These are phyloP conservation scores for Sardina pilchardus DNA, from an alignment of 2,113 vertebrate genomes.

Conservation along the genomic window DNA sequence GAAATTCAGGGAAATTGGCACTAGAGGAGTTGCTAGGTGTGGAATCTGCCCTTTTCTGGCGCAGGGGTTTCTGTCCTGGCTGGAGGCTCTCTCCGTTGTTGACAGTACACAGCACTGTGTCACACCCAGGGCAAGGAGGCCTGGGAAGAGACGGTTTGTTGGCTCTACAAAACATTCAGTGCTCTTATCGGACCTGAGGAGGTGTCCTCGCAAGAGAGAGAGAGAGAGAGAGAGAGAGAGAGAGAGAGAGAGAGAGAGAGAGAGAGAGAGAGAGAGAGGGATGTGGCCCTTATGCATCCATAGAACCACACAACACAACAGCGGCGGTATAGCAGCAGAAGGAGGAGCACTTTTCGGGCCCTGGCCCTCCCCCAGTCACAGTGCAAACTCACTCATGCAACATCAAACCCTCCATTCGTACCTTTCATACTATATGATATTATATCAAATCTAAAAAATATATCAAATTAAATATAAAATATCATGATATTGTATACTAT, in stretches of 20 bases:
- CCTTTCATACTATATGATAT: too few species aligned
- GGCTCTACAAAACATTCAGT: conserved; percentile 49
- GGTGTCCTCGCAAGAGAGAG: neutral
- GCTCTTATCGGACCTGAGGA: neutral
- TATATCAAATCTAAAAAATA: too few species aligned
- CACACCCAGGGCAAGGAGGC: conserved; percentile 50
- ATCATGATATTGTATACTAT: too few species aligned
- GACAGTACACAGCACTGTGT: conserved; percentile 49
- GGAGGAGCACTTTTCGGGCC: neutral
- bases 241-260: neutral
- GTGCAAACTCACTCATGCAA: neutral
- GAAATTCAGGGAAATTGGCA: neutral
- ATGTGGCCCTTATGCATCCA: neutral
- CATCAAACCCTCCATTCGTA: too few species aligned
- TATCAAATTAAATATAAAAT: too few species aligned
- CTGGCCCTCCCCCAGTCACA: neutral
- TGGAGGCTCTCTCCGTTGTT: conserved; percentile 39
- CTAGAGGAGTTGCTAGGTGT: neutral
- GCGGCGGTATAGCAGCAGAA: neutral
- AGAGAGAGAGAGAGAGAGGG: neutral
- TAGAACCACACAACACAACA: neutral
- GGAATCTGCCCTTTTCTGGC: neutral
- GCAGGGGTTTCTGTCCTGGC: conserved; percentile 25
- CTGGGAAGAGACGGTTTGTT: conserved; percentile 55
- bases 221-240: neutral